A percentile compares a stretch with the other conserved stretches of the same genome.
Conservation (phyloP, 2,113 vertebrate species). For the Pterocles gutturalis region DNA sequence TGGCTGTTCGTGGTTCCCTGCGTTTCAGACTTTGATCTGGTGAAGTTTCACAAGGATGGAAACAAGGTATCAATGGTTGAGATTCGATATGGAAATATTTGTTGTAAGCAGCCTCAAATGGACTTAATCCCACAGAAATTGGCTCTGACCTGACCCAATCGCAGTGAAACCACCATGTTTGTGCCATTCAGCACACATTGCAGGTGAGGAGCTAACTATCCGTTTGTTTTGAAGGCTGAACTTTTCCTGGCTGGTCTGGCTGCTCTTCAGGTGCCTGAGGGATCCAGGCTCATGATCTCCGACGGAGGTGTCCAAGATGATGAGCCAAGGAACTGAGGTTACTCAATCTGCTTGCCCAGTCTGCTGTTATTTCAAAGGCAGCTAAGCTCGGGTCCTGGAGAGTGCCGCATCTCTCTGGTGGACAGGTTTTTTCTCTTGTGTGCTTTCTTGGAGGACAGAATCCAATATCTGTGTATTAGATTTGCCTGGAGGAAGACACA, state of each 20-base stretch:
- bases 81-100: not conserved
- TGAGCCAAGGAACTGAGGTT: not conserved
- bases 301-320: not conserved
- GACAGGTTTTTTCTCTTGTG: not conserved
- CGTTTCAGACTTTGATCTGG: rapidly evolving
- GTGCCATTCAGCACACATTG: rapidly evolving
- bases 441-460: not conserved
- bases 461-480: not conserved
- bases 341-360: not conserved
- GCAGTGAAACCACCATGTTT: rapidly evolving
- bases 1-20: not conserved
- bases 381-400: not conserved
- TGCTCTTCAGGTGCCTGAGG: not conserved
- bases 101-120: not conserved
- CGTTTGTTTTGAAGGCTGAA: not conserved
- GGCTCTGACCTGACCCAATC: not conserved
- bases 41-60: not conserved
- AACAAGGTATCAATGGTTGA: not conserved
- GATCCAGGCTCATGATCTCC: not conserved
- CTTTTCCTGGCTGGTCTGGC: slow-evolving; percentile 38
- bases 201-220: not conserved
- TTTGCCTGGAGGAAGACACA: not conserved
- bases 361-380: not conserved
- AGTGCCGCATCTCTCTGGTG: not conserved
- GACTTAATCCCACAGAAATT: not conserved